Percentiles rank a stretch among this genome's conserved stretches.
phyloP scores from a whole-genome alignment of 2,888 invertebrate species.

The Drosophila niveifrons region DNA sequence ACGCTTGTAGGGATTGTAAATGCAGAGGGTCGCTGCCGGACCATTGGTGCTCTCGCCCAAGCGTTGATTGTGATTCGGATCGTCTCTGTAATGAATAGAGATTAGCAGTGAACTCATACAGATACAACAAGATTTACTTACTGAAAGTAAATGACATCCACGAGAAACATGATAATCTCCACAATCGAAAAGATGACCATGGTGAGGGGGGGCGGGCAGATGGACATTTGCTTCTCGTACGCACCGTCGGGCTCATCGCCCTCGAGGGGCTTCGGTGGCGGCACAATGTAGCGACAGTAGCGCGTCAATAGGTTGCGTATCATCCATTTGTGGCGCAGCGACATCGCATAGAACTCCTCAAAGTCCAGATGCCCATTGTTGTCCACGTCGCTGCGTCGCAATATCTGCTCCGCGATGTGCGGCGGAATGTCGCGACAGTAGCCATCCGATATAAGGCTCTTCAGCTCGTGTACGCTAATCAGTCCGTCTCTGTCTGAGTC shows the following conservation, averaged over 20 bases:
- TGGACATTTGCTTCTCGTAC: constrained; percentile 96
- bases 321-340: constrained; percentile 86
- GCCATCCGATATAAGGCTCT: constrained; percentile 81
- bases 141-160: constrained; percentile 85
- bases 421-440: constrained; percentile 88
- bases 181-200: constrained; percentile 95
- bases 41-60: constrained; percentile 87
- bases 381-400: constrained; percentile 88
- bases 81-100: constrained; percentile 74
- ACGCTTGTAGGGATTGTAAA: constrained; percentile 94
- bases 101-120: neutral
- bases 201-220: constrained; percentile 96
- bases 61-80: constrained; percentile 82
- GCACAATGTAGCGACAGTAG: constrained; percentile 84
- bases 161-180: constrained; percentile 91
- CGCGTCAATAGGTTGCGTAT: constrained; percentile 80
- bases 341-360: constrained; percentile 89
- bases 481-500: constrained; percentile 90
- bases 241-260: constrained; percentile 88
- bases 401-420: constrained; percentile 89
- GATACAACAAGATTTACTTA: constrained; percentile 57
- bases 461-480: constrained; percentile 89
- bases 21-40: constrained; percentile 92
- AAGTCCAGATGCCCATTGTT: constrained; percentile 88
- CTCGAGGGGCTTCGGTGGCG: constrained; percentile 82